Base-by-base conservation (phyloP, 2,113 vertebrate genomes). In the Eptatretus burgeri region DNA sequence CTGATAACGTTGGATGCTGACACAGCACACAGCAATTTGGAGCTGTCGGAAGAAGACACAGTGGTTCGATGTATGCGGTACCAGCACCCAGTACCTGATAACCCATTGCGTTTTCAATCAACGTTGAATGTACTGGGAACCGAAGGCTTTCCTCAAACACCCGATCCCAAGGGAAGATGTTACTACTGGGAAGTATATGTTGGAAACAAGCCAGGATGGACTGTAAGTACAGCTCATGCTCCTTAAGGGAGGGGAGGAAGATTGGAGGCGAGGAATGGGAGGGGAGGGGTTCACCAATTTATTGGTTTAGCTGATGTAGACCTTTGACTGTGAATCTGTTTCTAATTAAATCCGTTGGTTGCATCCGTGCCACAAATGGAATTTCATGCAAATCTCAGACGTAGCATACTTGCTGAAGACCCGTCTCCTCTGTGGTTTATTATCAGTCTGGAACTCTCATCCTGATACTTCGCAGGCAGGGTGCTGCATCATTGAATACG, bases 181-280 rank as follows among this genome's bases (percentile, higher is more conserved):
- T 60, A 20, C 56, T 60, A 60, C 56, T 60, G 56, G 56, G 56
- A 60, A 20, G 56, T 60, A 20, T 10, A 17, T 20, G 56, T 60
- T 20, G 56, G n/a, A 10, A 12, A 20, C 11, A 60, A 60, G 56
- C n/a, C 56, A n/a, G 56, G 56, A n/a, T 60, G 56, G 56, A 60
- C 56, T n/a, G 56, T 60, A 20, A 60, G 56, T 20, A 60, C 12
- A 10, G 27, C 27, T 41, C 27, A 41, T 41, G 27, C 27, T 41
- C 27, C 27, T 7, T 7, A 41, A 41, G 27, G 27, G 27, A 41
- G 12, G 53, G 10, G 20, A n/a, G 10, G 12, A n/a, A 11, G 2
- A 60, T 9, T 2, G n/a, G 2, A 11, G n/a, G n/a, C 52, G 52
- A 16, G 52, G 14, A 5, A 19, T 60, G n/a, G 12, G 9, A 11